Evolutionary conservation across 2,113 vertebrate genomes (phyloP), one percentile per base, ranked within the genome.

Genomic region (Malurus elegans): DNA sequence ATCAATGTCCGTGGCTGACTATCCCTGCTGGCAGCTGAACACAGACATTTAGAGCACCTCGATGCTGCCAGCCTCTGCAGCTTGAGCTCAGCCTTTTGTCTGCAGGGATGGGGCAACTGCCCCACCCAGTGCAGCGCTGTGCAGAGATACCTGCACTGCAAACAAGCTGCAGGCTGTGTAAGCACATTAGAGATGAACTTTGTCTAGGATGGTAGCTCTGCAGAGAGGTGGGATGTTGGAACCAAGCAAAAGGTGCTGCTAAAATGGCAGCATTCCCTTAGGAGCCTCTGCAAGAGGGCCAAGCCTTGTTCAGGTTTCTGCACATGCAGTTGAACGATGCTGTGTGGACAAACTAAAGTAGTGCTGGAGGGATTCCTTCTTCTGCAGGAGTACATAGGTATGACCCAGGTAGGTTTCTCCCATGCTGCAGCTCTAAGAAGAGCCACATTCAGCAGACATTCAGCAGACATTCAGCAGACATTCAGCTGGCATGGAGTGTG

Each of bases 111-210:
- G 51, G 21, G 10, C 32, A 6, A 12, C 47, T 71, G 71, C 0
- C 4, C 21, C 36, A 32, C 51, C 10, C 54, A 81, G 0, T 2
- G 36, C 42, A n/a, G 80, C 31, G 1, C 23, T 23, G 3, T n/a
- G 62, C n/a, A 78, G 50, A 62, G 57, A 45, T 9, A 45, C 7
- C 48, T n/a, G 38, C 29, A 7, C 50, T 10, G 2, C 50, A 40
- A 44, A 16, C 10, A 67, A 38, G 54, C 25, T 79, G 26, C 53
- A 32, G 29, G 53, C 44, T 69, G 23, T 21, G 57, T 6, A 5
- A 9, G 11, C 5, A 21, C 16, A 8, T 44, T 18, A 25, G 6
- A 76, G 24, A 6, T 25, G 13, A 66, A 18, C 5, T 50, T 50
- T 73, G 29, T 2, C 0, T 24, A 44, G 65, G 47, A 12, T 36